These are phyloP conservation scores for Neodiprion lecontei DNA, from an alignment of 1,140 invertebrate species.

Conservation along the genomic window DNA sequence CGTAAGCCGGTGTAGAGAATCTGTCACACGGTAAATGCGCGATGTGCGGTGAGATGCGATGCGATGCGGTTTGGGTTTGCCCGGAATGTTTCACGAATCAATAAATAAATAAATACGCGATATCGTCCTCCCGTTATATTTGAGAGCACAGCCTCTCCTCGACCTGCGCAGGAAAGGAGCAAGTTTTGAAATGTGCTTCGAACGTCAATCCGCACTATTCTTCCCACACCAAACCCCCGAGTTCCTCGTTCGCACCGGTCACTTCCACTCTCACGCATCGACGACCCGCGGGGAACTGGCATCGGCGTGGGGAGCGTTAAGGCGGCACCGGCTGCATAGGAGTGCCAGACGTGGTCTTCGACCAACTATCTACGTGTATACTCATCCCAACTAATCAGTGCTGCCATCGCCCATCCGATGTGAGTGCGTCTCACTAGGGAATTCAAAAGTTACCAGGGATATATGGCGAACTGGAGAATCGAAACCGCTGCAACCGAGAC, in stretches of 20 bases:
- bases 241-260: not conserved
- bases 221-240: not conserved
- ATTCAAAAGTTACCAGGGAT: not conserved
- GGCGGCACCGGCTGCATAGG: not conserved
- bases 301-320: not conserved
- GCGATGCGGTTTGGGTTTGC: not conserved
- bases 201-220: not conserved
- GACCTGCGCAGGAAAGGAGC: not conserved
- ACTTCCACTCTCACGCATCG: conserved; percentile 11
- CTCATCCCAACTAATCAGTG: not conserved
- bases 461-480: not conserved
- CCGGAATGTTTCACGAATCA: conserved; percentile 8
- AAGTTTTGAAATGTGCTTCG: not conserved
- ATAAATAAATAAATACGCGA: conserved; percentile 16
- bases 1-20: not conserved
- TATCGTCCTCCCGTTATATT: not conserved
- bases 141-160: not conserved
- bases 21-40: not conserved
- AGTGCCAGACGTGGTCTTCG: not conserved
- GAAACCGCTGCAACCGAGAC: no score
- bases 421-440: not conserved
- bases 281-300: conserved; percentile 15
- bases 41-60: not conserved
- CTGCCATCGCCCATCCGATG: not conserved
- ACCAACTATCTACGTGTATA: no score